phyloP scores from a whole-genome alignment of 2,797 vertebrate genomes.

The Gambusia yucatana region DNA sequence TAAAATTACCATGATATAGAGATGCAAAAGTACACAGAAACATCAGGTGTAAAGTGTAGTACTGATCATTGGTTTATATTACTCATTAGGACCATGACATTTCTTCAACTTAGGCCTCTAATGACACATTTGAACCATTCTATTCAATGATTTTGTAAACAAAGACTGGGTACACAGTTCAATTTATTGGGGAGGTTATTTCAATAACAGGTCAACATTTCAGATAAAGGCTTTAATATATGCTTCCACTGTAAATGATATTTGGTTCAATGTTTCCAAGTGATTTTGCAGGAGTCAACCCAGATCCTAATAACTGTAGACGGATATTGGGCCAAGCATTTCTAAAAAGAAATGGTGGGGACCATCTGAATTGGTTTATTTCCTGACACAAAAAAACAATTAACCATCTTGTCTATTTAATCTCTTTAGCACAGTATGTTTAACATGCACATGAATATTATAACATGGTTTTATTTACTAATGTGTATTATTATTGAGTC shows the following conservation, averaged over 20 bases:
- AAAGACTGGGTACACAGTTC: background rate
- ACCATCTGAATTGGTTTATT: no score
- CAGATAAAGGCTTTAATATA: background rate
- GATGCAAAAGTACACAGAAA: background rate
- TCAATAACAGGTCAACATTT: background rate
- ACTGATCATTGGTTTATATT: background rate
- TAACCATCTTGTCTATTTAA: no score
- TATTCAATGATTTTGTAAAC: background rate
- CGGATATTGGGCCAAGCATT: background rate
- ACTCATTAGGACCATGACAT: background rate
- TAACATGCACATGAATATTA: no score
- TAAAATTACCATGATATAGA: background rate
- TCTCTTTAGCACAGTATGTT: no score
- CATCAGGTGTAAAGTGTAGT: background rate
- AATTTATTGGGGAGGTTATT: background rate
- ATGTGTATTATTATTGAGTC: no score
- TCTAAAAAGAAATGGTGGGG: background rate
- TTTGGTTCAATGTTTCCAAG: background rate
- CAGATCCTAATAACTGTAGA: background rate
- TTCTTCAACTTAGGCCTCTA: background rate
- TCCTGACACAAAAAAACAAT: no score
- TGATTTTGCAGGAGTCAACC: background rate
- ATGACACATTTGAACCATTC: background rate
- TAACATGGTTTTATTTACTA: no score
- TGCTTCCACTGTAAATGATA: background rate